Base-by-base conservation (phyloP, 2,888 invertebrate genomes). In the Dusona sp. region DNA sequence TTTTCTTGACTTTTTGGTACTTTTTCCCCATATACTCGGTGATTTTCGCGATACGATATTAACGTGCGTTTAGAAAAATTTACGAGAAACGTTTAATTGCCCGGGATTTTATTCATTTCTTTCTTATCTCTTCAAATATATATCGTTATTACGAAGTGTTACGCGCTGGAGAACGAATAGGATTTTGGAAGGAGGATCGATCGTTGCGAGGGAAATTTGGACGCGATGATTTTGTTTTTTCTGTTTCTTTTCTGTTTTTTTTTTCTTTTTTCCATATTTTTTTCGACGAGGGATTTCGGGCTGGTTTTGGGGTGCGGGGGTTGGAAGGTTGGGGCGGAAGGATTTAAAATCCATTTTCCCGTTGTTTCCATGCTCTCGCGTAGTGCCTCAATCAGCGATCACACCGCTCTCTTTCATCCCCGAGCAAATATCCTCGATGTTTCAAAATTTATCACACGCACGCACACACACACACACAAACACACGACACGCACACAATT, bases 321-420 rank as follows among this genome's bases (percentile, higher is more conserved):
- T 13, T 19, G 33, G 9, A 33, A 33, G 13, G 70, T 7, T 0
- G 6, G 16, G 3, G 9, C 13, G 65, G 48, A 29, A 73, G 7
- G n/a, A 36, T 77, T 77, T 1, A 11, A 73, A 22, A 29, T 70
- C 19, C 16, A 54, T 33, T 64, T 51, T 67, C 16, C 33, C 38
- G 29, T 48, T 51, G 13, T 79, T 61, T 57, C n/a, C 33, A 16
- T 16, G 29, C 2, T 22, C 11, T 79, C 68, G n/a, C 83, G 72
- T 70, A 65, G 19, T 74, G 84, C 45, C 79, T 29, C 74, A 36
- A 75, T 29, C 75, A 75, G 68, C 84, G 68, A 48, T 79, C 73
- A 42, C 75, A n/a, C 57, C 68, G 68, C 74, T 77, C 42, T 38
- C 70, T 77, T 64, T 70, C 38, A 16, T 84, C 72, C 25, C 45